Conservation (phyloP, 2,888 invertebrate genomes). For the Tuta absoluta region DNA sequence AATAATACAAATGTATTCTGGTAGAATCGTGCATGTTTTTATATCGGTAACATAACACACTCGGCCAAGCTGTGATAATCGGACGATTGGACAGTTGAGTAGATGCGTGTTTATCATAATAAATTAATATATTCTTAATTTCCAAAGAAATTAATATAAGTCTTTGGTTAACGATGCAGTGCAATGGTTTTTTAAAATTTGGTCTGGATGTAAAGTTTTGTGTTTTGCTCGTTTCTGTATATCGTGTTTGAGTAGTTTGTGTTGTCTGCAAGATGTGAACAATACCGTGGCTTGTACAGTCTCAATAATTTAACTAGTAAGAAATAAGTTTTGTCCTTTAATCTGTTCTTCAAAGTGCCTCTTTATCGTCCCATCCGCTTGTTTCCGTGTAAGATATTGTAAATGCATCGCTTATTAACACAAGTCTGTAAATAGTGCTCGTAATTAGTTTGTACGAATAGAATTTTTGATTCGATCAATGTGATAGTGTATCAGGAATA, state of each 20-base stretch:
- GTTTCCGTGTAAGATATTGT: slow-evolving; percentile 74
- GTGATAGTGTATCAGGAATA: slow-evolving; percentile 54
- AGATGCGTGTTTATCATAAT: slow-evolving; percentile 54
- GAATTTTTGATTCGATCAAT: slow-evolving; percentile 52
- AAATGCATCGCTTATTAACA: slow-evolving; percentile 67
- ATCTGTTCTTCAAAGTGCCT: slow-evolving; percentile 76
- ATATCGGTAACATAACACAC: slow-evolving; percentile 40
- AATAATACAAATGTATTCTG: slow-evolving; percentile 39
- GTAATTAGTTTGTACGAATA: slow-evolving; percentile 56
- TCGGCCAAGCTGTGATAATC: slow-evolving; percentile 54
- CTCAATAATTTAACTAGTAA: slow-evolving; percentile 57
- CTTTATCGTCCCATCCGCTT: slow-evolving; percentile 67
- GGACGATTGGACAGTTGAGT: slow-evolving; percentile 45
- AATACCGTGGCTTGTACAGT: slow-evolving; percentile 57
- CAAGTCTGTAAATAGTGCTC: slow-evolving; percentile 67
- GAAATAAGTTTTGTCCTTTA: slow-evolving; percentile 49
- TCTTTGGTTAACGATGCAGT: slow-evolving; percentile 64
- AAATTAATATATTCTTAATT: slow-evolving; percentile 64
- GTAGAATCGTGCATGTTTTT: slow-evolving; percentile 45
- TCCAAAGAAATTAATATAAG: slow-evolving; percentile 73
- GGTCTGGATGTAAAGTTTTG: slow-evolving; percentile 57
- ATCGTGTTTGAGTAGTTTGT: slow-evolving; percentile 58
- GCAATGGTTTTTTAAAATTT: slow-evolving; percentile 63
- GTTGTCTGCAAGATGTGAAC: slow-evolving; percentile 42
- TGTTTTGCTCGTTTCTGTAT: slow-evolving; percentile 62